Percentiles rank a stretch among this genome's conserved stretches.
Evolutionary conservation across 35 echinoderm and acorn worm species (phyloP).

Genomic region (Holothuria glaberrima): DNA sequence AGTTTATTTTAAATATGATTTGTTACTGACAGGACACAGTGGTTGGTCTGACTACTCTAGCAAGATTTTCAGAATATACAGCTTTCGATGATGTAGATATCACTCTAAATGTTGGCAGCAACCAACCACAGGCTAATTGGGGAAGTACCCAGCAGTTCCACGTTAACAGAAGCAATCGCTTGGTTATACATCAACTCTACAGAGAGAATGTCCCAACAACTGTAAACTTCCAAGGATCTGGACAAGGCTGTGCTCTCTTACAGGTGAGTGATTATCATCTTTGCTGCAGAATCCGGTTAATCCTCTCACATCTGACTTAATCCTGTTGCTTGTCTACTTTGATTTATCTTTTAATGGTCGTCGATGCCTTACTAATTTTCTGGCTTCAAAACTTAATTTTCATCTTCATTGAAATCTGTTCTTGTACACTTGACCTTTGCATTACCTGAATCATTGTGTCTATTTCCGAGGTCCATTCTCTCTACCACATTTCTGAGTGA

Average conservation of each 20-base stretch:
- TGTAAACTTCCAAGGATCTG: conserved; percentile 52
- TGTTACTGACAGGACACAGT: conserved; percentile 76
- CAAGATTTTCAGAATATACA: conserved; percentile 65
- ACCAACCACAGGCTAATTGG: neutral
- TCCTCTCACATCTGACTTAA: too few species aligned
- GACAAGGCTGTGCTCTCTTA: conserved; percentile 69
- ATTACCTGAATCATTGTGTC: too few species aligned
- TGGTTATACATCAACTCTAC: conserved; percentile 65
- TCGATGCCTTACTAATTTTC: too few species aligned
- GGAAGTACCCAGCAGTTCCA: neutral
- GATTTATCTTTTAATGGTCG: too few species aligned
- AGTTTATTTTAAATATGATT: neutral
- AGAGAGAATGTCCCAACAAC: conserved; percentile 38
- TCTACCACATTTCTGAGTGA: too few species aligned
- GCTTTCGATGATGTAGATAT: conserved; percentile 14
- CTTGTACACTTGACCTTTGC: too few species aligned
- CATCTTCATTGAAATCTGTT: too few species aligned
- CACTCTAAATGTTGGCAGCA: neutral
- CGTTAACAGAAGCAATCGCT: conserved; percentile 48
- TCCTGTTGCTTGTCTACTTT: too few species aligned
- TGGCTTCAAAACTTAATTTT: too few species aligned
- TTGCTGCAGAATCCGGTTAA: too few species aligned
- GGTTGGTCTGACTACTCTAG: conserved; percentile 71
- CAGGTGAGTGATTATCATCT: too few species aligned
- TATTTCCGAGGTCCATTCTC: too few species aligned